Evolutionary conservation across 2,113 vertebrate genomes (phyloP), one percentile per base, ranked within the genome.

Genomic region (Myrmecobius fasciatus): DNA sequence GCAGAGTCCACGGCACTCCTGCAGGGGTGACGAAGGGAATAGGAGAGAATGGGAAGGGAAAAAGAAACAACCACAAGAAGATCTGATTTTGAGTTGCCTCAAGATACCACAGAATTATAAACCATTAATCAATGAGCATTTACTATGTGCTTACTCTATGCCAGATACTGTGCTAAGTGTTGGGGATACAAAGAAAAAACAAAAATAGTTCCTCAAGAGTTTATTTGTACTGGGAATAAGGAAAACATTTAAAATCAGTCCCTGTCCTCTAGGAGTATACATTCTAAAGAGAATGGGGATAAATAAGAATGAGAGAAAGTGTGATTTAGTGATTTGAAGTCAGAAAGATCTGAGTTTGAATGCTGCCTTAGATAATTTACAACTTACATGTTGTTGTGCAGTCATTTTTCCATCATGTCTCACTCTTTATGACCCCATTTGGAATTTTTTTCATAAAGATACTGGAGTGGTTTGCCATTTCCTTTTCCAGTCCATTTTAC

Each of bases 1-100:
- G 99, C 96, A 99, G 98, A 0, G 99, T 99, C 99, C 99, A 99
- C 0, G 99, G 99, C 51, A 99, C 99, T 25, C 99, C 99, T 99
- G 96, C n/a, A 0, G 22, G 52, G n/a, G 25, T 67, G 17, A 51
- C 36, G 31, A 52, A 17, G 25, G 31, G 90, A 28, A 89, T 11
- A 22, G 48, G 90, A 91, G 51, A 31, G 31, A 52, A 91, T 0
- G 5, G 52, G 0, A 0, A 2, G 56, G 51, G 36, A 52, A 94
- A 54, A 60, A 89, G 24, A 95, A 97, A 96, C 94, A 97, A 94
- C 91, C 97, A 54, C 1, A 95, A 91, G 53, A 89, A 75, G 48
- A 52, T 20, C 0, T 36, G 60, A 92, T 92, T 88, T 96, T 90
- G 52, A 97, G 91, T 49, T 46, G 52, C 14, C 51, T 89, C 7